These are phyloP conservation scores for Dorcus parallelipipedus DNA, from an alignment of 2,888 invertebrate species.

Conservation along the genomic window DNA sequence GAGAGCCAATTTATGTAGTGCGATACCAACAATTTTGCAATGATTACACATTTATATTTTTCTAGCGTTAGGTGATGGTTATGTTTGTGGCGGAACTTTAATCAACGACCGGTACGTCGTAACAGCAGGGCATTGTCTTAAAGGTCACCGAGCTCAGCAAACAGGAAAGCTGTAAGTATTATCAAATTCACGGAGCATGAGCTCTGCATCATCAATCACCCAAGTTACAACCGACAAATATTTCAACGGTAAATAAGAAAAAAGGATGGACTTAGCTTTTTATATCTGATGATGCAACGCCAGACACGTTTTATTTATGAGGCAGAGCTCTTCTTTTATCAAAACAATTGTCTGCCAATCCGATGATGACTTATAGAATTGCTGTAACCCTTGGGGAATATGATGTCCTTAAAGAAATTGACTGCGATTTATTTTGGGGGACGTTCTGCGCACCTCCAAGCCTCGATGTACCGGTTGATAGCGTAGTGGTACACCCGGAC, in stretches of 20 bases:
- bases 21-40: no score
- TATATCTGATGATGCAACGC: no score
- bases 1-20: no score
- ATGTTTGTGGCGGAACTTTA: slow-evolving; percentile 42
- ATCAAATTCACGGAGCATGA: no score
- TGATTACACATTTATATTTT: background rate
- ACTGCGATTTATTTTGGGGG: slow-evolving; percentile 53
- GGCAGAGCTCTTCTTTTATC: no score
- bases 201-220: no score
- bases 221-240: no score
- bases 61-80: slow-evolving; percentile 23
- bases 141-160: slow-evolving; percentile 14
- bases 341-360: slow-evolving; percentile 1
- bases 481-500: slow-evolving; percentile 39
- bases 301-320: no score
- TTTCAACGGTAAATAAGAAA: no score
- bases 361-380: slow-evolving; percentile 42
- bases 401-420: slow-evolving; percentile 57
- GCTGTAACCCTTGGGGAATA: slow-evolving; percentile 64
- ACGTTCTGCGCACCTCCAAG: slow-evolving; percentile 47
- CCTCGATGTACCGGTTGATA: slow-evolving; percentile 42
- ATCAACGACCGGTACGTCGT: slow-evolving; percentile 40
- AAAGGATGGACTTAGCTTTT: no score
- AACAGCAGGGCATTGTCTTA: slow-evolving; percentile 46
- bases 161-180: slow-evolving; percentile 22